Evolutionary conservation across 1,140 invertebrate genomes (phyloP), one percentile per base, ranked within the genome.

Genomic region (Pteromalus puparum): DNA sequence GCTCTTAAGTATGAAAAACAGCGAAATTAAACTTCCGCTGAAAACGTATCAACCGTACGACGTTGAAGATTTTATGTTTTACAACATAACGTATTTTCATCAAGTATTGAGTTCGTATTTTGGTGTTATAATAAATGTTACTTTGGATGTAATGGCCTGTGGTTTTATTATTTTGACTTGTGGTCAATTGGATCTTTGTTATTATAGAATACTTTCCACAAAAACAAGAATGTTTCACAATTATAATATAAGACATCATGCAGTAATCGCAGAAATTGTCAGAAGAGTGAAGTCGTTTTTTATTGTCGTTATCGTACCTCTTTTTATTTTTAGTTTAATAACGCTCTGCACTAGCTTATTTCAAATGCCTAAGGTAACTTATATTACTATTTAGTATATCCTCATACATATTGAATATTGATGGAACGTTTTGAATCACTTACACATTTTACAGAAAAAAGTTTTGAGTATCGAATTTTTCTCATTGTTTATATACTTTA

Each of bases 381-480:
- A 9, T 42, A 9, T 1, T 9, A 9, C 38, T 9, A 10, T 42
- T 6, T 42, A 9, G 10, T 9, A 42, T 42, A 42, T 42, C 10
- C 10, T 1, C 38, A 0, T 42, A 7, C 9, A 42, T 0, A 10
- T n/a, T 34, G 6, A 34, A 34, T 7, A 42, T 42, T 42, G 38
- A 42, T 42, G 9, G 6, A 42, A 42, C 15, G 12, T 9, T 67
- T n/a, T n/a, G 5, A 13, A 67, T n/a, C 4, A 61, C 74, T 82
- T 75, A 78, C 2, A 61, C 21, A 68, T 87, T 88, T 86, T 42
- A 6, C 48, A 89, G 89, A 81, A 86, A 30, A 77, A 81, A 61
- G 78, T 87, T 21, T 30, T 80, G 4, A 87, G 83, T 79, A 26
- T 88, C 1, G 87, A 87, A 75, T 89, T 88, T 72, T 26, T 74